Evolutionary conservation across 2,113 vertebrate species (phyloP).

Genomic region (Rallus limicola): DNA sequence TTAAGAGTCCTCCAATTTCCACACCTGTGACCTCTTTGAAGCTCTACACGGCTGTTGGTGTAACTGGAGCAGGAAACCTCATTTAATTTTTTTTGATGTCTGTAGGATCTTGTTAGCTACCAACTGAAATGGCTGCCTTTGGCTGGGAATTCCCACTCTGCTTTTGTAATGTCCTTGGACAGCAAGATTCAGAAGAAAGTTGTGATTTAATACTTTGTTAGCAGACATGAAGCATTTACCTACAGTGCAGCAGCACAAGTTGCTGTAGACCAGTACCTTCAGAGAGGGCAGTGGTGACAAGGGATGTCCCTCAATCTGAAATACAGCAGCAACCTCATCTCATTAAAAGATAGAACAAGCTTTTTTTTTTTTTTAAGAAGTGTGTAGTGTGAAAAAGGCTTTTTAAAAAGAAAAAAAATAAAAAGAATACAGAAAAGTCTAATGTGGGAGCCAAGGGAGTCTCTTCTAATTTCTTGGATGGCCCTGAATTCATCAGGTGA

Average conservation of each 20-base stretch:
- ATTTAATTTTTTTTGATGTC: constrained; percentile 12
- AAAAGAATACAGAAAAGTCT: background rate
- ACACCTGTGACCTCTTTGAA: constrained; percentile 68
- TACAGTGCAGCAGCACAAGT: background rate
- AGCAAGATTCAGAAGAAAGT: constrained; percentile 12
- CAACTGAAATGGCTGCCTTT: background rate
- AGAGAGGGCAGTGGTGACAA: background rate
- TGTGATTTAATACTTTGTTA: background rate
- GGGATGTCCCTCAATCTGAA: background rate
- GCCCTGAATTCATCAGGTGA: constrained; percentile 46
- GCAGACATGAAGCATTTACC: background rate
- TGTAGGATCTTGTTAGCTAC: constrained; percentile 27
- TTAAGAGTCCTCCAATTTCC: constrained; percentile 47
- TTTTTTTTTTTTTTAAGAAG: background rate
- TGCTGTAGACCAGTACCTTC: background rate
- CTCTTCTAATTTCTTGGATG: constrained; percentile 41
- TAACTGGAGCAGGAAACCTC: constrained; percentile 14
- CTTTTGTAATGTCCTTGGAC: background rate
- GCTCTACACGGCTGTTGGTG: background rate
- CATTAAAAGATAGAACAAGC: background rate
- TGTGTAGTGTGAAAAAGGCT: background rate
- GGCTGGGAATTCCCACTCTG: constrained; percentile 48
- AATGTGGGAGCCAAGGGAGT: constrained; percentile 20
- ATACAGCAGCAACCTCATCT: background rate
- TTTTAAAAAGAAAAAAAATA: background rate